Evolutionary conservation across 2,888 invertebrate species (phyloP), one percentile per base, ranked within the genome.

Genomic region (Zhuqinia jingwanae): DNA sequence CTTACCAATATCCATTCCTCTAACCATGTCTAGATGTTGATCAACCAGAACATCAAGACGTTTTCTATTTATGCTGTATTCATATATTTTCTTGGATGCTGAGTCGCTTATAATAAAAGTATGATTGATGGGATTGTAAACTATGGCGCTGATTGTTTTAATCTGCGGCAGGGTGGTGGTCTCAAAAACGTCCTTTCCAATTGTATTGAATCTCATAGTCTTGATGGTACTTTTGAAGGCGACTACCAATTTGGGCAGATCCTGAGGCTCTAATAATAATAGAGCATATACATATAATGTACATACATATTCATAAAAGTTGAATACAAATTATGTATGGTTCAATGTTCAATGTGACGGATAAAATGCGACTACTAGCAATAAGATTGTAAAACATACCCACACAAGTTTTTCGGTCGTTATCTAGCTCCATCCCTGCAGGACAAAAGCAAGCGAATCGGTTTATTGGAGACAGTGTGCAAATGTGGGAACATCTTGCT

Each of bases 401-500:
- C 42, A 81, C 36, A 47, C 89, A 90, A 13, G 60, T 87, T 58
- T 73, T 85, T 17, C 79, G 47, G 56, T 87, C 83, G n/a, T 47
- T 76, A 25, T 85, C 85, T 15, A 90, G 60, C 17, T 58, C 91
- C 93, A 95, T 96, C 25, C 95, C 95, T 60, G 95, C 94, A 0
- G 97, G 96, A 91, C 98, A 98, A 0, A 95, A 95, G 92, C 97
- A 97, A 8, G 15, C 3, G 13, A 3, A 80, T n/a, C 36, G 0
- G 36, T 17, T 30, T 20, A 45, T 65, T 0, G 95, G 95, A 0
- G 94, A 94, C 75, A 97, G 92, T 45, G 97, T 93, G 91, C 98
- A 98, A 27, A 98, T 92, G 91, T 97, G 95, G 0, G 95, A 95
- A 92, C 98, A 98, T 13, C 93, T 93, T 22, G 94, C 93, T 8